Evolutionary conservation across 2,797 vertebrate species (phyloP).

Genomic region (Argentina silus): DNA sequence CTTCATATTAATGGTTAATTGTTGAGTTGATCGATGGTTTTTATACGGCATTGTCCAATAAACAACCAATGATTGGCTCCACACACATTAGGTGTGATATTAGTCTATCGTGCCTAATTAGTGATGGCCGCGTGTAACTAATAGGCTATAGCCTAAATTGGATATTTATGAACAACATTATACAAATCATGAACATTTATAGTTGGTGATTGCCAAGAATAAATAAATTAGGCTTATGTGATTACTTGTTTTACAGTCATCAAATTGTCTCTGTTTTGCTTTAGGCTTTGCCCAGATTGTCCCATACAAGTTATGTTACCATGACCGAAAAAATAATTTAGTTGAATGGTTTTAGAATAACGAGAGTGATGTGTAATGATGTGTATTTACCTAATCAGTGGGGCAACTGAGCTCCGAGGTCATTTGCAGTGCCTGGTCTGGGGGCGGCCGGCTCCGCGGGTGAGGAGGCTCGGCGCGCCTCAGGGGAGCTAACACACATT

Average conservation of each 20-base stretch:
- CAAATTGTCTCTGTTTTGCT: too few species aligned
- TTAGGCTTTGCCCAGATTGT: too few species aligned
- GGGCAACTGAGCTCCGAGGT: constrained; percentile 6
- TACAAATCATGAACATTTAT: neutral
- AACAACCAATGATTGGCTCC: neutral
- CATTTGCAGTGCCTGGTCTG: constrained; percentile 31
- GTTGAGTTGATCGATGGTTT: neutral
- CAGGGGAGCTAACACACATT: constrained; percentile 41
- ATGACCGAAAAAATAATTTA: too few species aligned
- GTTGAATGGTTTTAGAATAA: neutral
- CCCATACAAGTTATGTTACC: too few species aligned
- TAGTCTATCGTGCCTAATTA: neutral
- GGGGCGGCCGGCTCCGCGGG: constrained; percentile 26
- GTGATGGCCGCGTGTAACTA: neutral
- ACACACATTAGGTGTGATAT: neutral
- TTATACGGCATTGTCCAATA: neutral
- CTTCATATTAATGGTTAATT: neutral
- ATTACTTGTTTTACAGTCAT: too few species aligned
- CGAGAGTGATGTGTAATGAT: neutral
- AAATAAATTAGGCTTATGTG: too few species aligned
- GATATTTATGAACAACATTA: neutral
- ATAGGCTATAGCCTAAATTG: neutral
- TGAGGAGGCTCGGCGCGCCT: constrained; percentile 16
- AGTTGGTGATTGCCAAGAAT: too few species aligned
- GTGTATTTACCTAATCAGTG: constrained; percentile 13